phyloP scores from a whole-genome alignment of 1,140 invertebrate species.

The Zaprionus inermis region DNA sequence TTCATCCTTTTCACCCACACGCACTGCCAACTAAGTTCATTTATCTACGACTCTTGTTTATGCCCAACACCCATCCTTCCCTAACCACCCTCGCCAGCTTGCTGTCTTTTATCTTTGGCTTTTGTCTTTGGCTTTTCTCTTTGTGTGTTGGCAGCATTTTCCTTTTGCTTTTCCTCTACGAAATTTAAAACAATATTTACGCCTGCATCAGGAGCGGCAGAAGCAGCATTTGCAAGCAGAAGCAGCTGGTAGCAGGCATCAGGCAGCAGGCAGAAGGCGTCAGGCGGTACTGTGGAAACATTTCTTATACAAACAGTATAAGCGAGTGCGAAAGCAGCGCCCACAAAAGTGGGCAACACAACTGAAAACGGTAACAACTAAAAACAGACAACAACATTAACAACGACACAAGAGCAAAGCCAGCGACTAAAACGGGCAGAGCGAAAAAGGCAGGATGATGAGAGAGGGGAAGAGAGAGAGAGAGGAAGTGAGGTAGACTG shows the following conservation, averaged over 20 bases:
- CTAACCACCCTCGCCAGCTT: conserved; percentile 11
- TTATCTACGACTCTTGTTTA: conserved; percentile 44
- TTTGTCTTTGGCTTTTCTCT: conserved; percentile 44
- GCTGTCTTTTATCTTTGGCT: conserved; percentile 37
- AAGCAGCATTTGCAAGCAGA: no score
- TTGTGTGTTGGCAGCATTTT: conserved; percentile 48
- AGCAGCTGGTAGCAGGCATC: neutral
- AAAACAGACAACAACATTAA: conserved; percentile 50
- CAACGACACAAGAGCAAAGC: conserved; percentile 38
- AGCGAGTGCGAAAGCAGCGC: conserved; percentile 22
- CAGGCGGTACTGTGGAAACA: conserved; percentile 13
- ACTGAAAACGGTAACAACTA: neutral
- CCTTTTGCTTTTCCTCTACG: conserved; percentile 42
- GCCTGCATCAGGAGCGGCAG: conserved; percentile 51
- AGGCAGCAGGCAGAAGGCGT: conserved; percentile 2
- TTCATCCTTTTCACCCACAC: conserved; percentile 20
- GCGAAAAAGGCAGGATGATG: neutral
- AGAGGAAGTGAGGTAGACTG: neutral
- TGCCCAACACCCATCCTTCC: neutral
- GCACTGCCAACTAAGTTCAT: conserved; percentile 56
- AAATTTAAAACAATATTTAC: conserved; percentile 76
- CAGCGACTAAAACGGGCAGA: neutral
- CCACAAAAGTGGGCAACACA: conserved; percentile 20
- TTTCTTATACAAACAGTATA: conserved; percentile 50
- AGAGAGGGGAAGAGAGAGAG: neutral